Base-by-base conservation (phyloP, 92 coral and sea anemone genomes). In the Desmophyllum pertusum region DNA sequence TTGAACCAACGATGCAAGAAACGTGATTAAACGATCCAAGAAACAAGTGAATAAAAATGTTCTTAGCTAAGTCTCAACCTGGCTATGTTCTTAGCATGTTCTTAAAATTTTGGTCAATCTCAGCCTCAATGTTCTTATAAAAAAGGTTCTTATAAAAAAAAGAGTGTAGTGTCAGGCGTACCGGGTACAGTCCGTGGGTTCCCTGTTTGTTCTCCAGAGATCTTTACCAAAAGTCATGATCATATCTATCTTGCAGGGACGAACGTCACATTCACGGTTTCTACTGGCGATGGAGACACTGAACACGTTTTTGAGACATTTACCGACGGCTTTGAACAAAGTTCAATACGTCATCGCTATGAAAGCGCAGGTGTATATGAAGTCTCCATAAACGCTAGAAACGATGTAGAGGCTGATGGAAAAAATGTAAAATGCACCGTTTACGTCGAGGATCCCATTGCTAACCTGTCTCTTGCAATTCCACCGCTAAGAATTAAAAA, bases 221-320 rank as follows among this genome's bases (percentile, higher is more conserved):
- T 10, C 13, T 50, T 50, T 15, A 50, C 3, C 70, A 25, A 14
- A 2, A 31, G 21, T 25, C 23, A 5, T 9, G 10, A 10, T 63
- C 14, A 31, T 63, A 13, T 63, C 21, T 72, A 23, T 41, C 71
- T 59, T 78, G 68, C 79, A 92, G 95, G 95, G 10, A 92, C 95
- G 10, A 92, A 92, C 61, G 89, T 92, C 17, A 65, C 95, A 25
- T 87, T 90, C 31, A 83, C 77, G 23, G n/a, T 92, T 27, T 68
- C 48, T 11, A 68, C 77, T 72, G 93, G 91, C 27, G 93, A 89
- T 42, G 84, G 68, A 38, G 50, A 63, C 38, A 30, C 83, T 30
- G 69, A 77, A 11, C 68, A 75, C n/a, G 52, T 33, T 10, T 53
- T 52, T 29, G 5, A 33, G 6, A 81, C 85, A 33, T 52, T 76